Evolutionary conservation across 2,888 invertebrate genomes (phyloP).

Genomic region (Drosophila borborema): DNA sequence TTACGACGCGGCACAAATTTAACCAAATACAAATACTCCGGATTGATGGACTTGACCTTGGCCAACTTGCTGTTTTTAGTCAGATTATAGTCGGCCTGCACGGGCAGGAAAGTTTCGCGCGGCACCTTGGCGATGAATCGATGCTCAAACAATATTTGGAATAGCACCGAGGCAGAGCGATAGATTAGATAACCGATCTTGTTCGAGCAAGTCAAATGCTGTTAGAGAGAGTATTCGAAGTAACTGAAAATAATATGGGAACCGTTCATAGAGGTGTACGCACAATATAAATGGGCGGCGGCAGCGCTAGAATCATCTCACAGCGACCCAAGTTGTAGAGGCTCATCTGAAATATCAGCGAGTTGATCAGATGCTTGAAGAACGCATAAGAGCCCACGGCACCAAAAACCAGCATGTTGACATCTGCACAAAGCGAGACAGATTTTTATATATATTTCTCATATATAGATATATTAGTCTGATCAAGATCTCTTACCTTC

Average conservation of each 20-base stretch:
- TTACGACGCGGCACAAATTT: constrained; percentile 88
- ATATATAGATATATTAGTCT: neutral
- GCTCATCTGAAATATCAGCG: constrained; percentile 87
- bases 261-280: constrained; percentile 58
- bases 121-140: constrained; percentile 88
- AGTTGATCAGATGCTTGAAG: constrained; percentile 88
- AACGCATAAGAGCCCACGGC: constrained; percentile 86
- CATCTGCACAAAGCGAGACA: constrained; percentile 83
- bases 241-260: neutral
- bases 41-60: constrained; percentile 84
- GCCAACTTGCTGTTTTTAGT: constrained; percentile 74
- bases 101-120: constrained; percentile 89
- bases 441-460: neutral
- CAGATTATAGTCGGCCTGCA: constrained; percentile 84
- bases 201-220: constrained; percentile 87
- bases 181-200: constrained; percentile 86
- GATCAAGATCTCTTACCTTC: constrained; percentile 84
- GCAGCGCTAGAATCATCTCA: constrained; percentile 88
- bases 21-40: constrained; percentile 88
- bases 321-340: constrained; percentile 87
- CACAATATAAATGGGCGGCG: constrained; percentile 88
- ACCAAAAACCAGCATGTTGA: constrained; percentile 88
- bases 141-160: constrained; percentile 89
- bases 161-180: constrained; percentile 87
- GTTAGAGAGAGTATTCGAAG: constrained; percentile 56